phyloP scores from a whole-genome alignment of 2,797 vertebrate genomes.

The Aselliscus stoliczkanus region DNA sequence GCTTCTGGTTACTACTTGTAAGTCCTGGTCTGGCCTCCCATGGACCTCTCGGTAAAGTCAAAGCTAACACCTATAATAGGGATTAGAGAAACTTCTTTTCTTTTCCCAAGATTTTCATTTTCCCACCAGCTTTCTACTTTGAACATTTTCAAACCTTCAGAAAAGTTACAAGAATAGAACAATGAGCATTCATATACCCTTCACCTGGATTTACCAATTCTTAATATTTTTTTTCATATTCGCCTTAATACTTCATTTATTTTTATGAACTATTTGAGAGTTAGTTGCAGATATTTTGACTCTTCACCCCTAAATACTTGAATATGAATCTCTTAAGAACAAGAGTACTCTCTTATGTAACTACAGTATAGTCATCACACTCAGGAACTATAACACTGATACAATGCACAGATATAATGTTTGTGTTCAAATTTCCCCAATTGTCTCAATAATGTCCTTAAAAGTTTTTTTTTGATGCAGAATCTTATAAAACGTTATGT shows the following conservation, averaged over 20 bases:
- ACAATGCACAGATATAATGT: neutral
- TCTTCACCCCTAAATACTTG: neutral
- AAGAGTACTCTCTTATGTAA: neutral
- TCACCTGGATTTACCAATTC: neutral
- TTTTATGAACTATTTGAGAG: neutral
- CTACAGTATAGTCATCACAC: neutral
- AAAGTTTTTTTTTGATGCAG: neutral
- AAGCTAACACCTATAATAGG: neutral
- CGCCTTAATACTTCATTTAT: neutral
- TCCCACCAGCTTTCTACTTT: neutral
- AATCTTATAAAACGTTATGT: neutral
- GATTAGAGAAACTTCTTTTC: neutral
- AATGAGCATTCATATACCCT: neutral
- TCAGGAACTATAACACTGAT: neutral
- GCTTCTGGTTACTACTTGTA: neutral
- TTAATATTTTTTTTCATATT: neutral
- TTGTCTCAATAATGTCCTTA: neutral
- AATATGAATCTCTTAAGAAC: neutral
- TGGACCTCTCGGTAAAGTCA: neutral
- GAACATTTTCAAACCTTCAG: slow-evolving; percentile 11
- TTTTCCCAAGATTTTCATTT: slow-evolving; percentile 16
- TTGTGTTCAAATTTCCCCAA: neutral
- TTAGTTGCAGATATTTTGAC: neutral
- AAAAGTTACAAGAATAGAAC: neutral
- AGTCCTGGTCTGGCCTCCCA: neutral